Evolutionary conservation across 2,888 invertebrate species (phyloP).

Genomic region (Palloptera scutellata): DNA sequence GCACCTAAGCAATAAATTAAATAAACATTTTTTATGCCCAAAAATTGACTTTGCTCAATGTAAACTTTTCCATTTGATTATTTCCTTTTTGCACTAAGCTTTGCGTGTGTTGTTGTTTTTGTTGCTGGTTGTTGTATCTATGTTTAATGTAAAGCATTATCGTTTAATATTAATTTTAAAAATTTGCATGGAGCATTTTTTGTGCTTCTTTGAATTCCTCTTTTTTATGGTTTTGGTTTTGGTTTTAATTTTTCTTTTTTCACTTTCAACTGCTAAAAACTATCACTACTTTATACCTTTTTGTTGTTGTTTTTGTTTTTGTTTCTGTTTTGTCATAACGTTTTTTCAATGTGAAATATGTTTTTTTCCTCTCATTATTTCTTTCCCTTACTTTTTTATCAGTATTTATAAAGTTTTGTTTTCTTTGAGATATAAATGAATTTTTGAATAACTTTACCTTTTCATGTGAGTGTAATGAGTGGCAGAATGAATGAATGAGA

Average conservation of each 20-base stretch:
- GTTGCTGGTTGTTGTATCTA: slow-evolving; percentile 10
- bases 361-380: background rate
- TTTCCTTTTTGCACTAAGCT: background rate
- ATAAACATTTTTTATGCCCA: slow-evolving; percentile 33
- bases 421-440: too few species aligned
- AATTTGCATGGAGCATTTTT: slow-evolving; percentile 3
- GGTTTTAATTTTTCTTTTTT: slow-evolving; percentile 19
- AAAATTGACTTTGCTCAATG: slow-evolving; percentile 40
- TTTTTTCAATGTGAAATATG: slow-evolving; percentile 40
- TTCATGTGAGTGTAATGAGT: too few species aligned
- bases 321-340: slow-evolving; percentile 18
- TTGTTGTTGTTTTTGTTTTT: too few species aligned
- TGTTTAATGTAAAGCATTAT: too few species aligned
- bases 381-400: too few species aligned
- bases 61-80: slow-evolving; percentile 5
- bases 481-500: too few species aligned
- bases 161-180: slow-evolving; percentile 8
- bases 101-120: background rate
- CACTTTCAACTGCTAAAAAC: slow-evolving; percentile 38
- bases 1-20: too few species aligned
- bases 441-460: too few species aligned
- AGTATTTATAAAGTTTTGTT: too few species aligned
- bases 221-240: slow-evolving; percentile 27
- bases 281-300: slow-evolving; percentile 29
- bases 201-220: slow-evolving; percentile 9